Percentiles rank a stretch among this genome's conserved stretches.
Conservation (phyloP, 2,888 invertebrate species). For the Vannuccia rotundouncinata region DNA sequence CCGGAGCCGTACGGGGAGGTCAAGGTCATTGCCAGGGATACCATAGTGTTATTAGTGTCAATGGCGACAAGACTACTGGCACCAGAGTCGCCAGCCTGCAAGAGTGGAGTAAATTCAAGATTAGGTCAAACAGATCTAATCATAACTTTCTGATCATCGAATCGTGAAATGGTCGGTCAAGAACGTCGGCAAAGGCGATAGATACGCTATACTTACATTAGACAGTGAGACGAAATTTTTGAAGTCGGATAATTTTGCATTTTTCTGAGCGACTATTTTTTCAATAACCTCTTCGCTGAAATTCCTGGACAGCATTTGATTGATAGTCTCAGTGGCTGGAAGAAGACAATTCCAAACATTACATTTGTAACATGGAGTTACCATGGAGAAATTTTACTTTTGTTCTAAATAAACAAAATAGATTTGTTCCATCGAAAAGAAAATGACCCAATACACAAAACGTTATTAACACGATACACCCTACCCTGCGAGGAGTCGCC, state of each 20-base stretch:
- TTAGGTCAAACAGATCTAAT: too few species aligned
- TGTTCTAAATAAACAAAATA: too few species aligned
- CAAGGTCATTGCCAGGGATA: constrained; percentile 8
- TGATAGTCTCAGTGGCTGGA: too few species aligned
- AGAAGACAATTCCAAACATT: too few species aligned
- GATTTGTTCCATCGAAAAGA: too few species aligned
- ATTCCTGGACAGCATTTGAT: not conserved
- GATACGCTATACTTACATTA: not conserved
- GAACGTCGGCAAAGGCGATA: too few species aligned
- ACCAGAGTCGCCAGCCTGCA: not conserved
- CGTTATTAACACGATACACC: not conserved
- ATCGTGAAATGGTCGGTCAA: too few species aligned
- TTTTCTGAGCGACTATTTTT: not conserved
- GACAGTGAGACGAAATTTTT: not conserved
- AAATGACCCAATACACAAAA: too few species aligned
- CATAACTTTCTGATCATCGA: too few species aligned
- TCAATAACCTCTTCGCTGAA: not conserved
- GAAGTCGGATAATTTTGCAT: not conserved
- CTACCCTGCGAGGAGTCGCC: not conserved
- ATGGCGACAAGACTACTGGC: constrained; percentile 11
- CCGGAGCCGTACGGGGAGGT: constrained; percentile 24
- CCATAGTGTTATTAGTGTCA: constrained; percentile 12
- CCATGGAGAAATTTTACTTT: too few species aligned
- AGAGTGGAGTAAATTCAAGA: too few species aligned
- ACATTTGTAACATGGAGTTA: too few species aligned